Conservation (phyloP, 1,140 invertebrate genomes). For the Vanessa tameamea region DNA sequence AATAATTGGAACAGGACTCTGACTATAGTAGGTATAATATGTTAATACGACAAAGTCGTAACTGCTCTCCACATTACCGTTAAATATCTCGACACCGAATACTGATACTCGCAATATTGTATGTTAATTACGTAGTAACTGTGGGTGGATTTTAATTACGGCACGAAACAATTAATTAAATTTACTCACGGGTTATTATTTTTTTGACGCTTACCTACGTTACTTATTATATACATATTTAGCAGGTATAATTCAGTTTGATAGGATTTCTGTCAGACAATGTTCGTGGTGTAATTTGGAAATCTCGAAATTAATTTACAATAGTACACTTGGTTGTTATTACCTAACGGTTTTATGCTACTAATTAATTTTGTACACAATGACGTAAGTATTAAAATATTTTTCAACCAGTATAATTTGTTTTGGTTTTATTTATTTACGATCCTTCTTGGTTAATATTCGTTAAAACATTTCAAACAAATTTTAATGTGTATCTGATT, state of each 20-base stretch:
- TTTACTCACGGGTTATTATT: slow-evolving; percentile 36
- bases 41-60: slow-evolving; percentile 10
- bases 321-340: too few species aligned
- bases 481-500: too few species aligned
- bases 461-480: too few species aligned
- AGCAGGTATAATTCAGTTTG: neutral
- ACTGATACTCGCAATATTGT: slow-evolving; percentile 37
- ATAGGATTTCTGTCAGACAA: neutral
- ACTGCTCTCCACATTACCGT: slow-evolving; percentile 7
- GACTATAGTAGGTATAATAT: neutral
- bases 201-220: slow-evolving; percentile 34
- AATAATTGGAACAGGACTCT: neutral
- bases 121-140: slow-evolving; percentile 39
- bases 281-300: neutral
- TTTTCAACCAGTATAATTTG: too few species aligned
- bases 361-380: too few species aligned
- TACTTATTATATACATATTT: neutral
- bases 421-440: too few species aligned
- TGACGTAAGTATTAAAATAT: too few species aligned
- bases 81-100: slow-evolving; percentile 23
- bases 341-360: too few species aligned
- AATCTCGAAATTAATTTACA: neutral
- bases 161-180: slow-evolving; percentile 40
- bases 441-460: too few species aligned
- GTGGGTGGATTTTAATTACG: slow-evolving; percentile 40